Evolutionary conservation across 2,888 invertebrate species (phyloP), one percentile per base, ranked within the genome.

Genomic region (Cetonia aurata): DNA sequence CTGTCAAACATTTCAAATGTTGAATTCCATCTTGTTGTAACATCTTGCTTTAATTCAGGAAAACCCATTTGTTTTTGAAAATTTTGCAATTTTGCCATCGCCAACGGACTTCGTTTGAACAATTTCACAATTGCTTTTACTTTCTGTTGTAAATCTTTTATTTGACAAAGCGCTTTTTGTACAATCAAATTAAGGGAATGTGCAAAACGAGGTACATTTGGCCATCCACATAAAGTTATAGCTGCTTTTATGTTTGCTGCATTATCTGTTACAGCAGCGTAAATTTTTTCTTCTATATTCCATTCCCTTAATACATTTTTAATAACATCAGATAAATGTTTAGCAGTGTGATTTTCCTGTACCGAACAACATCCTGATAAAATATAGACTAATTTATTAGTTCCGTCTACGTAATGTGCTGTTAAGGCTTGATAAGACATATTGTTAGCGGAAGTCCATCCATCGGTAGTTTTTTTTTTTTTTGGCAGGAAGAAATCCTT

Each of bases 41-140:
- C 67, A 50, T 70, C 55, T 71, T 15, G 50, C 15, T 50, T 50
- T 50, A 50, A 10, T 50, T 50, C 50, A 15, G 50, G 50, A 10
- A 50, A 50, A 50, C 50, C 50, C 50, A 50, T 15, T 15, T 50
- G 50, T 13, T 50, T 50, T 15, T 50, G 50, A 13, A 15, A 37
- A 37, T 6, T 37, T 37, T 37, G 37, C 1, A 50, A 15, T 15
- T 50, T 50, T 37, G 37, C 8, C 1, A 8, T 37, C 8, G 37
- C 37, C 37, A 37, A 37, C 10, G 37, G 37, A 37, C 37, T 37
- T 6, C 37, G 37, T 37, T 37, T 37, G 37, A 37, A 37, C 8
- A 9, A 37, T 37, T 37, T 8, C 6, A 37, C 37, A 8, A 37
- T 37, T 1, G 10, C 37, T 37, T 37, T 37, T 10, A 37, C 37